These are phyloP conservation scores for Limonius californicus DNA, from an alignment of 1,140 invertebrate species.

Conservation along the genomic window DNA sequence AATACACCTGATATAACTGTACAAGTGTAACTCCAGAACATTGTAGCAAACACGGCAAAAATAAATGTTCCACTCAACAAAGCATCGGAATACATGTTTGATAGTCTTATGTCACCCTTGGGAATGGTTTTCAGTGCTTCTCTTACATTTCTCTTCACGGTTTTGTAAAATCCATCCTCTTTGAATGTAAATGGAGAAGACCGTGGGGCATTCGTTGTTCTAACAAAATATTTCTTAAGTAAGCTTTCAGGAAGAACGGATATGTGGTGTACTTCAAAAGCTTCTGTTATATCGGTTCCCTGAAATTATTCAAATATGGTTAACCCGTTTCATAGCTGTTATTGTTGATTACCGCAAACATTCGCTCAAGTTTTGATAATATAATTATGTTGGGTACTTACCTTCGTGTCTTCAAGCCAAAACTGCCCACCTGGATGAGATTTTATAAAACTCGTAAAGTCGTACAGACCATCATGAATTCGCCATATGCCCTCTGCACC, in stretches of 20 bases:
- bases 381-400: too few species aligned
- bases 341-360: too few species aligned
- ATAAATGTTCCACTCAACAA: background rate
- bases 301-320: conserved; percentile 25
- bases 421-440: conserved; percentile 74
- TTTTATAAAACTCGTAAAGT: conserved; percentile 63
- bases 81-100: background rate
- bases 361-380: too few species aligned
- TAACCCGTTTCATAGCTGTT: too few species aligned
- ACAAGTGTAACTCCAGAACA: background rate
- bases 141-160: conserved; percentile 51
- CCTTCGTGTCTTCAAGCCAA: conserved; percentile 68
- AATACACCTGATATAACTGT: background rate
- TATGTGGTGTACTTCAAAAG: conserved; percentile 59
- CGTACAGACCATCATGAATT: conserved; percentile 70
- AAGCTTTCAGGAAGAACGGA: conserved; percentile 48
- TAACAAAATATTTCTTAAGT: conserved; percentile 55
- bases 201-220: conserved; percentile 50
- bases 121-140: background rate
- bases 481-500: conserved; percentile 75
- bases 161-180: conserved; percentile 59
- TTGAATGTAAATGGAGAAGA: conserved; percentile 58
- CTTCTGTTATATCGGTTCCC: conserved; percentile 66
- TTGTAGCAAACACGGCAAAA: background rate
- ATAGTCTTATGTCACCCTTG: background rate